Percentiles rank a stretch among this genome's conserved stretches.
Evolutionary conservation across 2,113 vertebrate species (phyloP).

Genomic region (Gavialis gangeticus): DNA sequence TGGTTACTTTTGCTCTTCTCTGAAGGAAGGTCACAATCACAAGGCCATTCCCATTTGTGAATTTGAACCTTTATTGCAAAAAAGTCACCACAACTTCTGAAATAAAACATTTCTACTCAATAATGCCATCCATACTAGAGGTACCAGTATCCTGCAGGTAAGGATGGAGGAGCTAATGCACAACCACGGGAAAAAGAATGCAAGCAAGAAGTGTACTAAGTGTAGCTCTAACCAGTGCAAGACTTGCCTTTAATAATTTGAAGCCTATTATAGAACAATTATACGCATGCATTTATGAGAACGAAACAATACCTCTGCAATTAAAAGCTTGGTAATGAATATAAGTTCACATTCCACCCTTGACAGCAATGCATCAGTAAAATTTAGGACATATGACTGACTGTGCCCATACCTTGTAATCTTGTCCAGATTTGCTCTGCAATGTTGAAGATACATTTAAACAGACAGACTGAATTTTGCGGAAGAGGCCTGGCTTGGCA

Average conservation of each 20-base stretch:
- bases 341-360: not conserved
- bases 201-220: not conserved
- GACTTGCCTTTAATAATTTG: not conserved
- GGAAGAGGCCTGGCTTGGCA: slow-evolving; percentile 93
- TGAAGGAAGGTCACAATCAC: no score
- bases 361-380: not conserved
- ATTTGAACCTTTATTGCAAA: not conserved
- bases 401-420: slow-evolving; percentile 86
- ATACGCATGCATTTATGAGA: not conserved
- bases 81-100: not conserved
- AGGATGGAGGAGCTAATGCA: not conserved
- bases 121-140: not conserved
- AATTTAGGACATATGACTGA: not conserved
- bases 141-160: not conserved
- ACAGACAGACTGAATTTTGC: slow-evolving; percentile 95
- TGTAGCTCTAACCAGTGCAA: not conserved
- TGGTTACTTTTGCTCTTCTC: not conserved
- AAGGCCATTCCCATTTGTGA: no score
- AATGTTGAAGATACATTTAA: slow-evolving; percentile 92
- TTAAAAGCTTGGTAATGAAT: not conserved
- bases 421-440: slow-evolving; percentile 92
- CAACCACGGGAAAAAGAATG: not conserved
- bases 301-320: not conserved
- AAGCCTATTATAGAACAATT: not conserved
- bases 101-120: not conserved